These are phyloP conservation scores for Augiades crinisus DNA, from an alignment of 2,888 invertebrate species.

Conservation along the genomic window DNA sequence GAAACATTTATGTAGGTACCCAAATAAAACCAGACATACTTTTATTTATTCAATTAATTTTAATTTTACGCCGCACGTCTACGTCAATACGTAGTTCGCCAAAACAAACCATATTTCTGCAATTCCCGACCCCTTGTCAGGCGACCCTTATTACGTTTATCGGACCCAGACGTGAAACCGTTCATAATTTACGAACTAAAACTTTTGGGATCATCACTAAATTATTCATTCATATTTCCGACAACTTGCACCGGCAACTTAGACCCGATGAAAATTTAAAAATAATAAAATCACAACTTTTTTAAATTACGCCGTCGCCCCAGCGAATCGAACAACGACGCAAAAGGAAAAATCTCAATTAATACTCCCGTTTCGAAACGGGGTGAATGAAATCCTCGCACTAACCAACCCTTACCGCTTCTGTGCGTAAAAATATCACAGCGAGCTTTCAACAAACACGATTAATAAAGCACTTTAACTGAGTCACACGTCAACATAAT, in stretches of 20 bases:
- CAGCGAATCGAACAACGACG: not conserved
- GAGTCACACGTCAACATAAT: conserved; percentile 54
- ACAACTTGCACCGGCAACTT: not conserved
- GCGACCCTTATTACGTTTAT: conserved; percentile 38
- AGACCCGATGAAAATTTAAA: not conserved
- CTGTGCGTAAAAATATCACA: conserved; percentile 45
- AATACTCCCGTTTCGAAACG: conserved; percentile 36
- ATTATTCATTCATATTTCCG: conserved; percentile 40
- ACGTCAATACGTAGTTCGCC: not conserved
- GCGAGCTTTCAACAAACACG: conserved; percentile 46
- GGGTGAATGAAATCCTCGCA: conserved; percentile 33
- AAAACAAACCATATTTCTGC: conserved; percentile 9
- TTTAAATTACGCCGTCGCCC: not conserved
- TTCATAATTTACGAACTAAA: conserved; percentile 49
- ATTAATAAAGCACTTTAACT: conserved; percentile 48
- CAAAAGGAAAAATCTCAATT: conserved; percentile 2
- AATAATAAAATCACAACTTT: not conserved
- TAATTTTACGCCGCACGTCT: not conserved
- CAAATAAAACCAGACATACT: too few species aligned
- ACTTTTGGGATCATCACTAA: conserved; percentile 46
- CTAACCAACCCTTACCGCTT: conserved; percentile 36
- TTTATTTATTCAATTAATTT: too few species aligned
- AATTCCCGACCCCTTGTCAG: conserved; percentile 3
- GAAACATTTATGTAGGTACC: not conserved
- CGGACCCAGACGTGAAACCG: conserved; percentile 31